phyloP scores from a whole-genome alignment of 2,888 invertebrate genomes.

The Trilocha varians region DNA sequence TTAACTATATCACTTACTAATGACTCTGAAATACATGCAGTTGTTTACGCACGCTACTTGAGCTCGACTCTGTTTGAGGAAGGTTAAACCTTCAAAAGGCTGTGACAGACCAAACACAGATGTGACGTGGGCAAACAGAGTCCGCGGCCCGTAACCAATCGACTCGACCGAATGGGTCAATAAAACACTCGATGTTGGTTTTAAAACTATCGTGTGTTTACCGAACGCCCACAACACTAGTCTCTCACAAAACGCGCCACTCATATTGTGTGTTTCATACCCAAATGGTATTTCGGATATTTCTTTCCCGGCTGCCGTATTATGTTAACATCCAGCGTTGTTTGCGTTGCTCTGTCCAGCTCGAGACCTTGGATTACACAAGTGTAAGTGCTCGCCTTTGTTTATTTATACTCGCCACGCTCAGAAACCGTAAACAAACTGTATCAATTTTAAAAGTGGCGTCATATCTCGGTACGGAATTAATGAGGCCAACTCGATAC shows the following conservation, averaged over 20 bases:
- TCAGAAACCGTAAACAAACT: background rate
- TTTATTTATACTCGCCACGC: background rate
- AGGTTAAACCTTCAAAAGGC: conserved; percentile 57
- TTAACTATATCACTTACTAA: conserved; percentile 23
- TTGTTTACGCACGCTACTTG: conserved; percentile 46
- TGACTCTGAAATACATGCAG: conserved; percentile 34
- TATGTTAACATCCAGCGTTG: background rate
- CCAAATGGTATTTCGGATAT: conserved; percentile 17
- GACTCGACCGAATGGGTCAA: conserved; percentile 39
- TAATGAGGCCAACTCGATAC: conserved; percentile 2
- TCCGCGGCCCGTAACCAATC: conserved; percentile 43
- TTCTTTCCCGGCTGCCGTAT: conserved; percentile 6
- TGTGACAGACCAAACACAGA: conserved; percentile 66
- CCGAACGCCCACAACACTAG: conserved; percentile 28
- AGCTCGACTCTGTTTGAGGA: conserved; percentile 47
- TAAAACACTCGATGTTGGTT: conserved; percentile 43
- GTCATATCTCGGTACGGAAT: background rate
- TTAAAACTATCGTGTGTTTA: conserved; percentile 37
- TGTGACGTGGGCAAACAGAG: conserved; percentile 57
- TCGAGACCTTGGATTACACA: background rate
- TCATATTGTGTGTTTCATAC: conserved; percentile 15
- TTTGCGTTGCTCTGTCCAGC: background rate
- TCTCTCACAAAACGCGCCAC: conserved; percentile 18
- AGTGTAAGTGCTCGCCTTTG: background rate
- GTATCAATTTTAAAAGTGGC: background rate